phyloP scores from a whole-genome alignment of 2,888 invertebrate genomes.

The Pantelozetes paolii region DNA sequence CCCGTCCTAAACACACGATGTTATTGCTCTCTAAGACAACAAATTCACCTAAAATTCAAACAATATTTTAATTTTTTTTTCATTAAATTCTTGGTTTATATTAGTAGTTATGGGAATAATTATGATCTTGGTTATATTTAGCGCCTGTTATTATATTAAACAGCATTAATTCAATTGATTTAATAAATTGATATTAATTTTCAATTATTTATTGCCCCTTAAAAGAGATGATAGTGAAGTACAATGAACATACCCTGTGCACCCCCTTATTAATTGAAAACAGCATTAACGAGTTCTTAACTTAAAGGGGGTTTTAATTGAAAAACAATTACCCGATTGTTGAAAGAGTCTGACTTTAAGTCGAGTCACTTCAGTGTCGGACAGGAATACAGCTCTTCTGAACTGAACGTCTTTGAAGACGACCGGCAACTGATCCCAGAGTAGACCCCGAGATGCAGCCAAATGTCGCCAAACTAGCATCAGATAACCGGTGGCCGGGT shows the following conservation, averaged over 20 bases:
- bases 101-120: no score
- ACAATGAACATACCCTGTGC: no score
- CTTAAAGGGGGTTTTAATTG: no score
- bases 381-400: constrained; percentile 34
- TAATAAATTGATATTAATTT: no score
- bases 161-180: no score
- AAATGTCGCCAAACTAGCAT: constrained; percentile 59
- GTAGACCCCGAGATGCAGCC: constrained; percentile 69
- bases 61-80: not conserved
- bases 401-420: constrained; percentile 73
- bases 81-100: no score
- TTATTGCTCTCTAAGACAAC: constrained; percentile 53
- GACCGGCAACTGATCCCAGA: constrained; percentile 73
- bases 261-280: no score
- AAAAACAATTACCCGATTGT: constrained; percentile 65
- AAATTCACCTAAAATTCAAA: constrained; percentile 51
- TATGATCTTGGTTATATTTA: no score
- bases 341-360: constrained; percentile 49
- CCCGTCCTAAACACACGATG: constrained; percentile 69
- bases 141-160: no score
- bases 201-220: no score
- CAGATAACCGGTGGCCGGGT: constrained; percentile 39
- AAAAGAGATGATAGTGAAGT: no score
- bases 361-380: not conserved
- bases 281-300: no score